phyloP scores from a whole-genome alignment of 2,113 vertebrate species.

The Noturus placidus region DNA sequence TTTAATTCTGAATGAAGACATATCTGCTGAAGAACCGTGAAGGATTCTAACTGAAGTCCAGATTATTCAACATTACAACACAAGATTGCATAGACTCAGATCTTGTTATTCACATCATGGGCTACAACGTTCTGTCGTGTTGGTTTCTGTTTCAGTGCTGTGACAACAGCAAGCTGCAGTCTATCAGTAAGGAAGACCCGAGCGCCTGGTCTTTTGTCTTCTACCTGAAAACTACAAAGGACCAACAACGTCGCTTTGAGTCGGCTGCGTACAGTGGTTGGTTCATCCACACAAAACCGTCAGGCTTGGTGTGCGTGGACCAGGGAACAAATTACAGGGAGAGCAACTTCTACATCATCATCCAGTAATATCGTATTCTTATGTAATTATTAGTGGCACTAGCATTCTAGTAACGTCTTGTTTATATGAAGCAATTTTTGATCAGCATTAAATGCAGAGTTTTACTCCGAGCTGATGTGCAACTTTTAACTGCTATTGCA shows the following conservation, averaged over 20 bases:
- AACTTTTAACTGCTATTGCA: constrained; percentile 29
- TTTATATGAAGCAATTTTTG: neutral
- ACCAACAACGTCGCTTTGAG: constrained; percentile 28
- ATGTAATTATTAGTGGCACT: neutral
- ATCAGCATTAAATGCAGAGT: neutral
- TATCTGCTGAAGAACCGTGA: neutral
- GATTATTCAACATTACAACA: neutral
- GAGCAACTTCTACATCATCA: constrained; percentile 19
- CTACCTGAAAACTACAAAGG: constrained; percentile 28
- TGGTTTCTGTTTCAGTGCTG: constrained; percentile 33
- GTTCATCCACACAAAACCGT: constrained; percentile 41
- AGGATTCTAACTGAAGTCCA: neutral
- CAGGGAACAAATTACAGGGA: neutral
- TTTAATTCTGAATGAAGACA: neutral
- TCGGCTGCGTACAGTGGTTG: constrained; percentile 46
- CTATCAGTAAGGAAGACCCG: constrained; percentile 37
- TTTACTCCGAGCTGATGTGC: constrained; percentile 5
- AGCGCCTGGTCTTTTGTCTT: constrained; percentile 49
- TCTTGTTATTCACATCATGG: neutral
- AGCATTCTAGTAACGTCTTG: neutral
- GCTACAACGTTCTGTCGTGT: neutral
- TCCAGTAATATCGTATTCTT: too few species aligned
- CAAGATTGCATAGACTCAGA: neutral
- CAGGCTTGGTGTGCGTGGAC: neutral
- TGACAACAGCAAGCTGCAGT: constrained; percentile 28